Evolutionary conservation across 37 sponge, comb jelly and placozoan species (phyloP).

Genomic region (Aplysina aerophoba): DNA sequence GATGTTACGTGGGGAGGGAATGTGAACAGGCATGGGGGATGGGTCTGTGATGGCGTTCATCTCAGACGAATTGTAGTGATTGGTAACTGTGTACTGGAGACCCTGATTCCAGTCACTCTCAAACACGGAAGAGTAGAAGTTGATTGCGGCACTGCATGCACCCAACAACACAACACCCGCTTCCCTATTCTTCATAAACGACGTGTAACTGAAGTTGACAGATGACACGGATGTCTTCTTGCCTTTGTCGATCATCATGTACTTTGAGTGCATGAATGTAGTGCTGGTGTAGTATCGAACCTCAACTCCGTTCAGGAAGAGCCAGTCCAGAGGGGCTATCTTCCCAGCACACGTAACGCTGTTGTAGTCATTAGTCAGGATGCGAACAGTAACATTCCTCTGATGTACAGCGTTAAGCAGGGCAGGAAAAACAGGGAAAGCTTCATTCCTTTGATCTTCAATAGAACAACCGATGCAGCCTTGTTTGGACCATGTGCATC

Average conservation of each 20-base stretch:
- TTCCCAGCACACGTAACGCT: slow-evolving; percentile 46
- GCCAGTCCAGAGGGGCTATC: slow-evolving; percentile 84
- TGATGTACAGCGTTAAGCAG: slow-evolving; percentile 82
- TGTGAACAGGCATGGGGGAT: slow-evolving; percentile 24
- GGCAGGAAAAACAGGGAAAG: slow-evolving; percentile 83
- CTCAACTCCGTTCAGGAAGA: slow-evolving; percentile 69
- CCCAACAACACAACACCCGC: slow-evolving; percentile 81
- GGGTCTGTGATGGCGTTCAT: slow-evolving; percentile 64
- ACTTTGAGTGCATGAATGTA: slow-evolving; percentile 87
- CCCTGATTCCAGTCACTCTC: slow-evolving; percentile 75
- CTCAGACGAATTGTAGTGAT: slow-evolving; percentile 51
- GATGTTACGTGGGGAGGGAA: slow-evolving; percentile 36
- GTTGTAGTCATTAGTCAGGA: slow-evolving; percentile 79
- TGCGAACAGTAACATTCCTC: slow-evolving; percentile 44
- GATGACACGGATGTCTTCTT: slow-evolving; percentile 78
- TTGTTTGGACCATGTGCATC: slow-evolving; percentile 67
- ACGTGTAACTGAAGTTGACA: slow-evolving; percentile 87
- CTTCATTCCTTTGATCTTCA: slow-evolving; percentile 57
- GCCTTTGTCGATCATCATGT: slow-evolving; percentile 78
- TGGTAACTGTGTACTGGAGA: slow-evolving; percentile 33
- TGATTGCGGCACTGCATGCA: slow-evolving; percentile 41
- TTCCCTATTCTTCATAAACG: slow-evolving; percentile 84
- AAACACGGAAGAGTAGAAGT: slow-evolving; percentile 72
- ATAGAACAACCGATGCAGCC: slow-evolving; percentile 71
- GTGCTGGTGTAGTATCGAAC: slow-evolving; percentile 67